Conservation (phyloP, 1,140 invertebrate species). For the Fragariocoptes setiger region DNA sequence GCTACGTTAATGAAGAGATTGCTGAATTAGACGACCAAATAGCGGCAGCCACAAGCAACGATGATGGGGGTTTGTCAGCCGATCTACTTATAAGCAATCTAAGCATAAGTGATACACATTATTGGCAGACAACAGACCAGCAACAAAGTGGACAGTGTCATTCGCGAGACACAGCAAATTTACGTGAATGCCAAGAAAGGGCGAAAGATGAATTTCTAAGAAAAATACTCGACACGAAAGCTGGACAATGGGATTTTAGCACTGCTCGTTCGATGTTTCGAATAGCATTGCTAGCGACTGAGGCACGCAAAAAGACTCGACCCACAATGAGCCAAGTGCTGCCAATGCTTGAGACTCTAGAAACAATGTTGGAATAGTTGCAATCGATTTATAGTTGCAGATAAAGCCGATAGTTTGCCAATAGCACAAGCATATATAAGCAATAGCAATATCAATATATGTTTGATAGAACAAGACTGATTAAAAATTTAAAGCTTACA, state of each 20-base stretch:
- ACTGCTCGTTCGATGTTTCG: conserved; percentile 9
- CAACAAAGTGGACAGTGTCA: conserved; percentile 8
- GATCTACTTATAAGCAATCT: neutral
- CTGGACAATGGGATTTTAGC: conserved; percentile 10
- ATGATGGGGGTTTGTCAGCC: neutral
- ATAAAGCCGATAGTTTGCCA: too few species aligned
- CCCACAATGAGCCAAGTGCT: conserved; percentile 13
- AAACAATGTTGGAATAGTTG: too few species aligned
- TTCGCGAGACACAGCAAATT: neutral
- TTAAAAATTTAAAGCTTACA: too few species aligned
- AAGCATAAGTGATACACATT: neutral
- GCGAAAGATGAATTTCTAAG: too few species aligned
- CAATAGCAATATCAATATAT: too few species aligned
- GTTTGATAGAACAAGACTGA: too few species aligned
- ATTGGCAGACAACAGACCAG: conserved; percentile 8
- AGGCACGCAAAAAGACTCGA: conserved; percentile 11
- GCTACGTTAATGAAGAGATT: conserved; percentile 3
- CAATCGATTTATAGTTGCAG: too few species aligned
- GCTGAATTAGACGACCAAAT: conserved; percentile 2
- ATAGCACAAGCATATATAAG: too few species aligned
- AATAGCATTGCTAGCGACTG: conserved; percentile 11
- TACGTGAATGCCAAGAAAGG: too few species aligned
- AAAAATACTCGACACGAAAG: conserved; percentile 9
- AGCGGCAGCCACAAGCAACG: neutral
- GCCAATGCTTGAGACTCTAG: neutral